Conservation (phyloP, 2,113 vertebrate genomes). For the Protobothrops mucrosquamatus region DNA sequence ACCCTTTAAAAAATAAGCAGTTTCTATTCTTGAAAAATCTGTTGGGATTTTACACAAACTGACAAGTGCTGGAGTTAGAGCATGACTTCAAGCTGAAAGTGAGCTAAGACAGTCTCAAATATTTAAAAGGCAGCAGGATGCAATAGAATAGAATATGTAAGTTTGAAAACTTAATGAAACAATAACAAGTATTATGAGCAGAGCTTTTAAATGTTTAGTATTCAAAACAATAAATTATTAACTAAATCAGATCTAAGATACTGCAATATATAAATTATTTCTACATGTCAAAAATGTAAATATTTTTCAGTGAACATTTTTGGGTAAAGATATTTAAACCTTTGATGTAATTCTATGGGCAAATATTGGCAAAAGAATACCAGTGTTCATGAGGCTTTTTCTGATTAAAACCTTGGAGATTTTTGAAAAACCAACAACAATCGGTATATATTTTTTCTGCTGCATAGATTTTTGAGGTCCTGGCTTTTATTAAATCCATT, state of each 20-base stretch:
- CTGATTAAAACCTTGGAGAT: not conserved
- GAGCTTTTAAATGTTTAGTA: not conserved
- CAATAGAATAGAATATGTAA: not conserved
- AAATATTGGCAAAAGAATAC: not conserved
- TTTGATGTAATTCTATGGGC: not conserved
- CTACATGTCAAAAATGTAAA: not conserved
- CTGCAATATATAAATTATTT: not conserved
- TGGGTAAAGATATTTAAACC: not conserved
- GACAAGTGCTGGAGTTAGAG: constrained; percentile 5
- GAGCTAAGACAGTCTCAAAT: not conserved
- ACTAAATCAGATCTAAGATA: not conserved
- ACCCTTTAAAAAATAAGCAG: not conserved
- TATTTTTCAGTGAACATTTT: not conserved
- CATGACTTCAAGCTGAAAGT: constrained; percentile 7
- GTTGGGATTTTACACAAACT: constrained; percentile 30
- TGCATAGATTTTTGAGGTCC: not conserved
- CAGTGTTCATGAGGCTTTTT: not conserved
- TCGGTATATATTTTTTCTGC: not conserved
- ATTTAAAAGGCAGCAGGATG: not conserved
- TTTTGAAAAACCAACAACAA: too few species aligned
- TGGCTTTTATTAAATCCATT: not conserved
- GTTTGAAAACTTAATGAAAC: not conserved
- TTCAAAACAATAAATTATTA: not conserved
- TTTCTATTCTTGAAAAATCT: constrained; percentile 9
- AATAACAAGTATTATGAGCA: not conserved